Evolutionary conservation across 1,140 invertebrate species (phyloP), one percentile per base, ranked within the genome.

Genomic region (Drosophila simulans): DNA sequence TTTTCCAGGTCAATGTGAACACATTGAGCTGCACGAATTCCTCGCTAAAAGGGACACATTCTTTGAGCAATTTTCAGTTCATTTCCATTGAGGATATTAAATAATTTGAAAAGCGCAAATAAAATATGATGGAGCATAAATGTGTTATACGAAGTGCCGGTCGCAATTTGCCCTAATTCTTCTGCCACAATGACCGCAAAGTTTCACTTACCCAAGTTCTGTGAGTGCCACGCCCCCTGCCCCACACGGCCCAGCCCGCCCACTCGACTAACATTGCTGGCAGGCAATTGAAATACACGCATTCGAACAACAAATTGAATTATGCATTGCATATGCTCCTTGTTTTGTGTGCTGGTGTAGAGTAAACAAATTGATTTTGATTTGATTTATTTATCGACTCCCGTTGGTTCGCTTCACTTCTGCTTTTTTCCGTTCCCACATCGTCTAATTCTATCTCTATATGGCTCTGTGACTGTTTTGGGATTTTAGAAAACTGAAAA

Each of bases 311-410:
- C 69, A 88, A 86, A 86, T 86, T 86, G 64, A 86, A 86, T 85
- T 88, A 85, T 85, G 82, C 82, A 85, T 82, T 78, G 63, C 78
- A 88, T 82, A 85, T 88, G 69, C 39, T 73, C 46, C 57, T 59
- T 46, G 77, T 57, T 52, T 60, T 60, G 56, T 60, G 56, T 58
- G 66, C 63, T 69, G 62, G 53, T 64, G 64, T 63, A 60, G 73
- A 60, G 83, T 77, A 86, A 86, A 86, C 79, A 86, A 86, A 86
- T 86, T 86, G 82, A 86, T 88, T 86, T 88, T 88, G 83, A 86
- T 86, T 86, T 86, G 72, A 86, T 86, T 86, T 88, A 86, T 86
- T 86, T 82, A 88, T 74, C 65, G 64, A 66, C 48, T 68, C 64
- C 39, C 64, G 64, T 42, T 62, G 25, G 35, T 63, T 49, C 51